Evolutionary conservation across 2,888 invertebrate genomes (phyloP).

Genomic region (Dryobota labecula): DNA sequence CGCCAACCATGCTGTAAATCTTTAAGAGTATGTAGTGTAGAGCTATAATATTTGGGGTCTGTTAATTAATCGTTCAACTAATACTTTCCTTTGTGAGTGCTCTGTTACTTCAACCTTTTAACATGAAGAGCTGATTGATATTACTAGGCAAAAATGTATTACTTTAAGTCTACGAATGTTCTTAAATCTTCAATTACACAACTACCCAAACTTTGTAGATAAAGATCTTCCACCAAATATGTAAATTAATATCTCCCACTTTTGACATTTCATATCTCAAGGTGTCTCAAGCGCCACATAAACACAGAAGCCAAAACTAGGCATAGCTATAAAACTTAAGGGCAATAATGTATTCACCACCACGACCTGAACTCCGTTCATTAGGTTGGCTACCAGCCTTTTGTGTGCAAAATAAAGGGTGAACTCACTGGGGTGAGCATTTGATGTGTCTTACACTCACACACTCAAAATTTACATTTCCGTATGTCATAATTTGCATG

Average conservation of each 20-base stretch:
- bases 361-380: constrained; percentile 77
- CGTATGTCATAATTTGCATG: constrained; percentile 82
- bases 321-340: constrained; percentile 65
- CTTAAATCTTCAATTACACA: neutral
- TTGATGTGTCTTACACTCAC: constrained; percentile 72
- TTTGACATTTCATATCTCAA: constrained; percentile 29
- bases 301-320: constrained; percentile 55
- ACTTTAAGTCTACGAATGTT: neutral
- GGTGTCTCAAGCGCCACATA: constrained; percentile 44
- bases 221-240: constrained; percentile 7
- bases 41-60: neutral
- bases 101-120: neutral
- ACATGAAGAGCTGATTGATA: neutral
- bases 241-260: constrained; percentile 22
- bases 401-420: constrained; percentile 82
- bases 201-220: neutral
- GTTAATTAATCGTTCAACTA: constrained; percentile 1
- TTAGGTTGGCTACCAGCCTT: constrained; percentile 79
- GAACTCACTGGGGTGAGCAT: constrained; percentile 73
- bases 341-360: constrained; percentile 79
- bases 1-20: too few relatives aligned
- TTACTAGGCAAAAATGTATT: neutral
- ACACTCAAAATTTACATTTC: constrained; percentile 79
- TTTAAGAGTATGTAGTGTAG: neutral
- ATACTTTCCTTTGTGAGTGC: neutral